Percentiles rank a stretch among this genome's conserved stretches.
phyloP scores from a whole-genome alignment of 2,888 invertebrate species.

The Augiades crinisus region DNA sequence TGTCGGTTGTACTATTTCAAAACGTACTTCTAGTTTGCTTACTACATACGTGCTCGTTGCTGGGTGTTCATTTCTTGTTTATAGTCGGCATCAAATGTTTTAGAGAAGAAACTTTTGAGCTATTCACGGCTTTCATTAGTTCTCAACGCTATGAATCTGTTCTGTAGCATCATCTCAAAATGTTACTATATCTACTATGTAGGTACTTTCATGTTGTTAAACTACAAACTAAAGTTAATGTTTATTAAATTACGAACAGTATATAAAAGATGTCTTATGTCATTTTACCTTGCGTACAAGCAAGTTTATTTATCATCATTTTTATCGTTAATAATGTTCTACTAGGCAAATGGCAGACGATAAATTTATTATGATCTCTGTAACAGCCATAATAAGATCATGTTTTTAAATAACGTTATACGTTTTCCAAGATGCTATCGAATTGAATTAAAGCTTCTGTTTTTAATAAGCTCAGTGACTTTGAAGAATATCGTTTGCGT shows the following conservation, averaged over 20 bases:
- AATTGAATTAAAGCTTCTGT: constrained; percentile 42
- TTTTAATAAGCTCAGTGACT: constrained; percentile 54
- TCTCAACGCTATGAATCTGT: not conserved
- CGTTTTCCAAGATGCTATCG: constrained; percentile 4
- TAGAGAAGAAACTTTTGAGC: not conserved
- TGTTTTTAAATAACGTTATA: not conserved
- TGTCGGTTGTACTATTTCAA: constrained; percentile 73
- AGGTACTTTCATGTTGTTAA: too few relatives aligned
- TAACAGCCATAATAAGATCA: constrained; percentile 5
- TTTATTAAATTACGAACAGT: too few relatives aligned
- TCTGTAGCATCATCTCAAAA: too few relatives aligned
- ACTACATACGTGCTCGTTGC: constrained; percentile 9
- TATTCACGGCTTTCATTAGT: not conserved
- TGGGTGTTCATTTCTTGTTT: constrained; percentile 5
- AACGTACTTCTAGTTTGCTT: constrained; percentile 35
- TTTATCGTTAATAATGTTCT: too few relatives aligned
- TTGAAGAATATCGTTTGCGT: constrained; percentile 59
- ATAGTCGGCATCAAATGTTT: not conserved
- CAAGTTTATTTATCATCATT: too few relatives aligned
- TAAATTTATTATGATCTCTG: not conserved
- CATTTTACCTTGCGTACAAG: too few relatives aligned
- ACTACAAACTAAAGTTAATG: too few relatives aligned
- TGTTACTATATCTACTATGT: too few relatives aligned
- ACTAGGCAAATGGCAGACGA: not conserved
- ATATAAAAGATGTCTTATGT: too few relatives aligned